Evolutionary conservation across 2,113 vertebrate species (phyloP), one percentile per base, ranked within the genome.

Genomic region (Aplodontia rufa): DNA sequence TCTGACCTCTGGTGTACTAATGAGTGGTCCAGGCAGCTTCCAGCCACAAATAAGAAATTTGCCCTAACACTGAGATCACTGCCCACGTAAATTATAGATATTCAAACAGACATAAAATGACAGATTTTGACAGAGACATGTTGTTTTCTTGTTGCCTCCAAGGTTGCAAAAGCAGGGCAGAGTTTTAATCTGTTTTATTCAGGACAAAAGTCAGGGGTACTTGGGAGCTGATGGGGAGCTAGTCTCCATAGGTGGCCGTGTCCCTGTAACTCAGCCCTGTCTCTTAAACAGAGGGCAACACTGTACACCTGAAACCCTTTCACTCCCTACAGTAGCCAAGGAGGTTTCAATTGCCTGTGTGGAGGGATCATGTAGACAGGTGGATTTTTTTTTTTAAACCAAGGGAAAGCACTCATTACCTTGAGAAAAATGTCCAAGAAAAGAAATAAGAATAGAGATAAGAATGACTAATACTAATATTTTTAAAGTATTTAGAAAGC

Each of bases 1-100:
- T 86, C 93, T 97, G 98, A 98, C 98, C 98, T 98, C 98, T 97
- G 95, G 94, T 95, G 98, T 94, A 96, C 88, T 97, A 98, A 98
- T 94, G 97, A 98, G 97, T 84, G 92, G 97, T 94, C 98, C 95
- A 88, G 55, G 95, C 94, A 95, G 97, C 98, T 98, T 97, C 98
- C 97, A 94, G 98, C 97, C 87, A 96, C 98, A 96, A 98, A 96
- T 97, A 96, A 97, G 92, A 98, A 96, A 97, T 98, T 60, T 97
- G 97, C 95, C 97, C 90, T 86, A 89, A 97, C 90, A 94, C 40
- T 19, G 71, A 87, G 94, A 96, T 74, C 88, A 66, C 78, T 92
- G 95, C 84, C 88, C 87, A 40, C 17, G 35, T 95, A 94, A 95
- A 42, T 74, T 12, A 80, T 8, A 85, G 86, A 93, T 82, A 91